A percentile compares a stretch with the other conserved stretches of the same genome.
phyloP scores from a whole-genome alignment of 1,140 invertebrate species.

The Pygmarrhopalites habei region DNA sequence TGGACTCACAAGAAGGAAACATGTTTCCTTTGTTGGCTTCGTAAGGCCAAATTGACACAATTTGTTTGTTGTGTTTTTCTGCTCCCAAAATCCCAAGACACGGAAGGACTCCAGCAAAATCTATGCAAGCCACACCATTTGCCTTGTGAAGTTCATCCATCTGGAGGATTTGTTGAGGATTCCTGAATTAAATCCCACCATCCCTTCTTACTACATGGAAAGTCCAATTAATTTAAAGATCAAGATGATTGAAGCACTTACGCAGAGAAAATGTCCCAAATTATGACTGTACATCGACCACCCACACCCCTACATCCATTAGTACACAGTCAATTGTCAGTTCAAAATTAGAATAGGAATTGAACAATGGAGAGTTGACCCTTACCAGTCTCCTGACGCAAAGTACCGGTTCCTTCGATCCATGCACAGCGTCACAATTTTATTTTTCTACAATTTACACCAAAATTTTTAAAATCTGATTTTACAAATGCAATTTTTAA shows the following conservation, averaged over 20 bases:
- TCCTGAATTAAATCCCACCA: too few species aligned
- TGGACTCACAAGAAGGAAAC: not conserved
- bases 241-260: too few species aligned
- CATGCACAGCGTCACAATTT: slow-evolving; percentile 12
- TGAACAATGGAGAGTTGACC: too few species aligned
- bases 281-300: slow-evolving; percentile 17
- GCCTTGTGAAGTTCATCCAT: not conserved
- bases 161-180: not conserved
- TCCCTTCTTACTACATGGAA: too few species aligned
- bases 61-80: not conserved
- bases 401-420: slow-evolving; percentile 15
- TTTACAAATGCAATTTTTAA: not conserved
- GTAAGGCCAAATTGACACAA: slow-evolving; percentile 15
- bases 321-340: too few species aligned
- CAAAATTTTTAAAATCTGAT: not conserved
- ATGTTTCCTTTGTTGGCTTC: not conserved
- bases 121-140: slow-evolving; percentile 7
- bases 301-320: too few species aligned
- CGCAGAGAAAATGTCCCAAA: slow-evolving; percentile 29
- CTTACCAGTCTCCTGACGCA: slow-evolving; percentile 16
- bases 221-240: too few species aligned
- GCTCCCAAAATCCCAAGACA: not conserved
- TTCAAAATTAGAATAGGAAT: not conserved
- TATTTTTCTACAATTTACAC: slow-evolving; percentile 24
- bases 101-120: not conserved